phyloP scores from a whole-genome alignment of 1,140 invertebrate genomes.

The Bursaphelenchus mucronatus region DNA sequence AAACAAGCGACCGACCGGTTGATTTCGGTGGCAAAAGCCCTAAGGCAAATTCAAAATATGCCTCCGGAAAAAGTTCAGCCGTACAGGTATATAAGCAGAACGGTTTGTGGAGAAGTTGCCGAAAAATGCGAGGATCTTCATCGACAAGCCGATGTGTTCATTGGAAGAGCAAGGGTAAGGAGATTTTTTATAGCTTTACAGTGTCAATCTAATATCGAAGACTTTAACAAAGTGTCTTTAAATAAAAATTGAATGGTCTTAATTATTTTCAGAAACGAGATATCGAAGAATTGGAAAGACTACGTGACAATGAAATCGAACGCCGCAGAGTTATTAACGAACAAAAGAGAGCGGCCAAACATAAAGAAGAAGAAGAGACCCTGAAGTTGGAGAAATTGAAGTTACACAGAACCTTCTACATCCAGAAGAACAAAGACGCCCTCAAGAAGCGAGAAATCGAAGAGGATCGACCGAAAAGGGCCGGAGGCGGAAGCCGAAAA shows the following conservation, averaged over 20 bases:
- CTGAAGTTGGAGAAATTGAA: constrained; percentile 12
- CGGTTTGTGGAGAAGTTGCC: constrained; percentile 35
- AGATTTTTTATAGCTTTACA: background rate
- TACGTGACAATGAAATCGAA: background rate
- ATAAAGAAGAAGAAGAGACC: constrained; percentile 2
- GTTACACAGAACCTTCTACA: constrained; percentile 3
- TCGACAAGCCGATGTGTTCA: constrained; percentile 31
- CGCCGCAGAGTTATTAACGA: background rate
- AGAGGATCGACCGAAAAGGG: background rate
- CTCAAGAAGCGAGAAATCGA: constrained; percentile 4
- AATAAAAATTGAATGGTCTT: too few species aligned
- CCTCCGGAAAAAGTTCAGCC: constrained; percentile 25
- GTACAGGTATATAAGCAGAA: constrained; percentile 40
- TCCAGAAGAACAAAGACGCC: constrained; percentile 1
- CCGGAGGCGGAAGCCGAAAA: background rate
- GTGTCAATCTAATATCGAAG: background rate
- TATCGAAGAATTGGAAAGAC: constrained; percentile 3
- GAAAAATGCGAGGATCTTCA: constrained; percentile 34
- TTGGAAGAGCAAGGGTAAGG: constrained; percentile 3
- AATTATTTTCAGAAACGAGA: background rate
- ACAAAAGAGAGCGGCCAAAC: constrained; percentile 2
- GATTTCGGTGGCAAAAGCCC: constrained; percentile 34
- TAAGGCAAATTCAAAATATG: constrained; percentile 30
- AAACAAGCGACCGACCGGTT: constrained; percentile 36
- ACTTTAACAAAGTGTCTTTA: constrained; percentile 5